phyloP scores from a whole-genome alignment of 2,113 vertebrate species.

The Tapirus terrestris region DNA sequence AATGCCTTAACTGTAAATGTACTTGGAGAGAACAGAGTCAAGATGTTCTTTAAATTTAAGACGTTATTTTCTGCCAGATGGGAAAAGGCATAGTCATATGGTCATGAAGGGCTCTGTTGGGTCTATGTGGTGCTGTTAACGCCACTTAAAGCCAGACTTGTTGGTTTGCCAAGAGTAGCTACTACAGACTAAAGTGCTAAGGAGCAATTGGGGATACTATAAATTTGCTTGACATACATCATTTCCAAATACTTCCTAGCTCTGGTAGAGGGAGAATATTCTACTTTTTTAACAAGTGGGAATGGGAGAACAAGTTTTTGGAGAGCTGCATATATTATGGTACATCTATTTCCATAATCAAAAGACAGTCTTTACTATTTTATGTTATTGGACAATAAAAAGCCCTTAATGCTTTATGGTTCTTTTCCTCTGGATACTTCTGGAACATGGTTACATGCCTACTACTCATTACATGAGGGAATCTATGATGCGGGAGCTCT shows the following conservation, averaged over 20 bases:
- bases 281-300: not conserved
- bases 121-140: conserved; percentile 28
- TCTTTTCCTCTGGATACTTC: conserved; percentile 33
- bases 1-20: conserved; percentile 31
- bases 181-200: conserved; percentile 56
- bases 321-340: not conserved
- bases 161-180: conserved; percentile 60
- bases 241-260: conserved; percentile 57
- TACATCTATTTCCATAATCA: conserved; percentile 13
- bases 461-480: not conserved
- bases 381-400: conserved; percentile 49
- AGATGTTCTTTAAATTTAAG: conserved; percentile 47
- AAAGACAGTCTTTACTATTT: conserved; percentile 39
- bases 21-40: conserved; percentile 26
- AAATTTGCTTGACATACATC: conserved; percentile 7
- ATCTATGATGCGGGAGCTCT: not conserved
- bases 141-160: conserved; percentile 49
- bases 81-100: not conserved
- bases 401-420: not conserved
- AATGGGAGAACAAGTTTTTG: not conserved
- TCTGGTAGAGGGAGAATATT: not conserved
- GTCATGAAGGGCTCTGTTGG: not conserved
- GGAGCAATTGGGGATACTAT: conserved; percentile 32
- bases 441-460: not conserved
- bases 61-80: conserved; percentile 44